Evolutionary conservation across 1,140 invertebrate genomes (phyloP).

Genomic region (Carcinoscorpius rotundicauda): DNA sequence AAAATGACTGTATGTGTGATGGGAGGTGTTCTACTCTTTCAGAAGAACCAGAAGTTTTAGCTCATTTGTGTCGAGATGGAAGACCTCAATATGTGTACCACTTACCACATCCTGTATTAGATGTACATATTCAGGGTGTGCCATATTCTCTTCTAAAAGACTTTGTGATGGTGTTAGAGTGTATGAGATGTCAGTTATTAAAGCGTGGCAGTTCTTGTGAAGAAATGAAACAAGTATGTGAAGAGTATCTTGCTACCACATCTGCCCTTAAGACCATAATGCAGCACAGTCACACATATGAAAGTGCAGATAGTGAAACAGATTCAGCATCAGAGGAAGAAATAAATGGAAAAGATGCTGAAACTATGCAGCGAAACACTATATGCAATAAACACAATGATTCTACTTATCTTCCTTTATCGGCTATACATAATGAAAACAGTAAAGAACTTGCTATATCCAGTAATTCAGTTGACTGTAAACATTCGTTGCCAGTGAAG

Average conservation of each 20-base stretch:
- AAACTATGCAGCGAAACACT: conserved; percentile 11
- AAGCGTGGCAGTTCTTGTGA: conserved; percentile 15
- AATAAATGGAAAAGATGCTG: conserved; percentile 9
- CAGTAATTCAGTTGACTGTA: conserved; percentile 10
- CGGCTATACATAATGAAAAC: conserved; percentile 13
- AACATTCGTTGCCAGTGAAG: not conserved
- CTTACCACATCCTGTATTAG: not conserved
- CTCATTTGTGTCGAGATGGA: not conserved
- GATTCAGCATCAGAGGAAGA: conserved; percentile 15
- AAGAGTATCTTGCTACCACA: conserved; percentile 11
- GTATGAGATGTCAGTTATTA: conserved; percentile 12
- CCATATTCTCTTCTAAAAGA: conserved; percentile 4
- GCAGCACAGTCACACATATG: conserved; percentile 5
- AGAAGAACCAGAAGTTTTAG: not conserved
- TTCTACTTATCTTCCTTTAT: conserved; percentile 8
- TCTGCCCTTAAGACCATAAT: conserved; percentile 5
- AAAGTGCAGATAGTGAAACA: conserved; percentile 15
- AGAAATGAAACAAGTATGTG: conserved; percentile 15
- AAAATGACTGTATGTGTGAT: conserved; percentile 1
- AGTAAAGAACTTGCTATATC: conserved; percentile 8
- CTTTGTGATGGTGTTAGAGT: conserved; percentile 16
- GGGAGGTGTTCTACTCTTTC: not conserved
- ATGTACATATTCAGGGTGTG: not conserved
- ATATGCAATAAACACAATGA: conserved; percentile 8
- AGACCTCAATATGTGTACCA: conserved; percentile 1